A percentile compares a stretch with the other conserved stretches of the same genome.
phyloP scores from a whole-genome alignment of 2,113 vertebrate species.

The Chloebia gouldiae region DNA sequence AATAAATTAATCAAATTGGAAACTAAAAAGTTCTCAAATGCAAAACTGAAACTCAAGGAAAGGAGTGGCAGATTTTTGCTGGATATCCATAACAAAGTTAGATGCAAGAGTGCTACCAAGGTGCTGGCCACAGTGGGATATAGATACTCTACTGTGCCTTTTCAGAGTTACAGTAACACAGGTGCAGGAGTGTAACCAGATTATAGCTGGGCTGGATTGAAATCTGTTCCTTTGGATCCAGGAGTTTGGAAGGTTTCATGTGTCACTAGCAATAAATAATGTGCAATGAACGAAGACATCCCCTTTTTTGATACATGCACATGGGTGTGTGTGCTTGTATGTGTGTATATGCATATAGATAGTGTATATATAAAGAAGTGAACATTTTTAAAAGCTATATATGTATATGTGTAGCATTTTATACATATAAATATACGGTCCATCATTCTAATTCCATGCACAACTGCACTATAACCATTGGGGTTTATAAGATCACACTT shows the following conservation, averaged over 20 bases:
- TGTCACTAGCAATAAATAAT: neutral
- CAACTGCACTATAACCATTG: constrained; percentile 68
- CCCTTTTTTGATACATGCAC: neutral
- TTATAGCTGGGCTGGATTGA: neutral
- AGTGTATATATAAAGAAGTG: neutral
- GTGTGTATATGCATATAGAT: constrained; percentile 33
- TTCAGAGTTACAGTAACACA: neutral
- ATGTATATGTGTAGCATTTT: constrained; percentile 63
- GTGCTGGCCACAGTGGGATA: neutral
- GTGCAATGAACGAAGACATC: neutral
- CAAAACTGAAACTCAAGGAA: neutral
- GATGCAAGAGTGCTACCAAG: neutral
- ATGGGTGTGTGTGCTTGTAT: neutral
- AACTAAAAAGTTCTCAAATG: neutral
- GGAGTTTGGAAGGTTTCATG: neutral
- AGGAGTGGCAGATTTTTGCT: neutral
- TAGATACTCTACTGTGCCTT: neutral
- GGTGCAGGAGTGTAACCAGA: neutral
- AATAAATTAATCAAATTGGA: neutral
- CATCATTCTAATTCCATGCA: constrained; percentile 69
- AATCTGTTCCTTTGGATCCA: neutral
- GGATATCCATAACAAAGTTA: neutral
- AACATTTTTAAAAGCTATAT: constrained; percentile 49
- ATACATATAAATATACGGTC: constrained; percentile 64
- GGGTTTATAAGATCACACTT: constrained; percentile 73